These are phyloP conservation scores for Mus pahari DNA, from an alignment of 2,113 vertebrate species.

Conservation along the genomic window DNA sequence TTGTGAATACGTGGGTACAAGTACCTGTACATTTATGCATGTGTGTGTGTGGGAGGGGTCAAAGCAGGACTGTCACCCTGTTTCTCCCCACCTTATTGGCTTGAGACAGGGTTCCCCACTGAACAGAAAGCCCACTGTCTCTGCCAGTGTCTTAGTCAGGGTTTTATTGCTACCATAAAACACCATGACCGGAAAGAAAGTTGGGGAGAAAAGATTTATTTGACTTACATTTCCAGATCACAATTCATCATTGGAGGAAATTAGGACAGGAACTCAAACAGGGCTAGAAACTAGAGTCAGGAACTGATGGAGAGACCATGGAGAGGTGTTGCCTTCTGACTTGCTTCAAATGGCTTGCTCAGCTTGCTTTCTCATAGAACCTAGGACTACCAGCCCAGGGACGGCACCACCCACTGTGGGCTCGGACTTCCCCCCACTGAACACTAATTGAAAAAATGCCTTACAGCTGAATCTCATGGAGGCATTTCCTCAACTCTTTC, in stretches of 20 bases:
- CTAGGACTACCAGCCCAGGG: not conserved
- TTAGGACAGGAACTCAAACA: not conserved
- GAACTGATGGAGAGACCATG: not conserved
- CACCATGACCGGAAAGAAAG: not conserved
- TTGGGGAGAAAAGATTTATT: not conserved
- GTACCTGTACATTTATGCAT: not conserved
- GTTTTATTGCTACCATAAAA: not conserved
- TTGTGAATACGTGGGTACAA: not conserved
- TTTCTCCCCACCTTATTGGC: not conserved
- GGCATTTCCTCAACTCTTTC: not conserved
- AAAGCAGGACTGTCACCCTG: not conserved
- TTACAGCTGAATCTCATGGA: not conserved
- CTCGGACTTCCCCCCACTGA: not conserved
- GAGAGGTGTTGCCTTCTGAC: not conserved
- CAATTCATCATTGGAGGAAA: not conserved
- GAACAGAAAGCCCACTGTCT: not conserved
- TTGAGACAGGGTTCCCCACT: not conserved
- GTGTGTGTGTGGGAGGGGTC: too few relatives aligned
- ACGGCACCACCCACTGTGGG: not conserved
- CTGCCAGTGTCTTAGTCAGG: not conserved
- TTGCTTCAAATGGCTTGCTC: not conserved
- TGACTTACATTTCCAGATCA: not conserved
- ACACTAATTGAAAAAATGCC: not conserved
- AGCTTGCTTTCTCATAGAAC: not conserved
- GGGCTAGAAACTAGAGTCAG: not conserved